A percentile compares a stretch with the other conserved stretches of the same genome.
Conservation (phyloP, 2,113 vertebrate species). For the Sander vitreus region DNA sequence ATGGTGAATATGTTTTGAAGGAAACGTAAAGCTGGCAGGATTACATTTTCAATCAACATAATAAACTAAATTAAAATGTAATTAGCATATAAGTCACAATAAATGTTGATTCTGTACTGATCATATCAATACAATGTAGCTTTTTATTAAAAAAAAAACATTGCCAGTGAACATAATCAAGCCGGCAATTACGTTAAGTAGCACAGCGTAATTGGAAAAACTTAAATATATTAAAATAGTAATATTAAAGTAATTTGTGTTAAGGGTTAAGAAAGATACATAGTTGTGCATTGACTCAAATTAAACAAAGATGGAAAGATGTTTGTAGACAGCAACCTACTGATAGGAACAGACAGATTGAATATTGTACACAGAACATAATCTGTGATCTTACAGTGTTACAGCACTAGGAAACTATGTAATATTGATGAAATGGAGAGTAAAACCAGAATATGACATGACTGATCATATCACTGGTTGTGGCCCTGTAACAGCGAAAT, state of each 20-base stretch:
- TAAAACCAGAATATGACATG: constrained; percentile 12
- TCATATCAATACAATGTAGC: not conserved
- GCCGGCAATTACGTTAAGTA: no score
- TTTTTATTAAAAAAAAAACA: not conserved
- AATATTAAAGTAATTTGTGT: not conserved
- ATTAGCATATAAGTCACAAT: not conserved
- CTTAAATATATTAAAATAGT: no score
- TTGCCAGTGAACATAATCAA: not conserved
- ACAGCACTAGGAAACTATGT: not conserved
- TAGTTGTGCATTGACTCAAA: not conserved
- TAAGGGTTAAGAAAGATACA: not conserved
- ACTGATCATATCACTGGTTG: not conserved
- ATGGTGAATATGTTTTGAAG: not conserved
- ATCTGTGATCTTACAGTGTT: constrained; percentile 11
- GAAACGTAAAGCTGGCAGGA: no score
- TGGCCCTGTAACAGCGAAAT: not conserved
- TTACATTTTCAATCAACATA: not conserved
- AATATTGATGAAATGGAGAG: constrained; percentile 12
- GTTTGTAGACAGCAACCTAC: constrained; percentile 5
- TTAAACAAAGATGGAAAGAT: constrained; percentile 14
- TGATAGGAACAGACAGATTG: constrained; percentile 27
- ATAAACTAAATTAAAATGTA: not conserved
- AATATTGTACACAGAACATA: not conserved
- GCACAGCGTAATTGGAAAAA: not conserved
- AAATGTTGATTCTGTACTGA: not conserved